Conservation (phyloP, 2,888 invertebrate species). For the Lapara coniferarum region DNA sequence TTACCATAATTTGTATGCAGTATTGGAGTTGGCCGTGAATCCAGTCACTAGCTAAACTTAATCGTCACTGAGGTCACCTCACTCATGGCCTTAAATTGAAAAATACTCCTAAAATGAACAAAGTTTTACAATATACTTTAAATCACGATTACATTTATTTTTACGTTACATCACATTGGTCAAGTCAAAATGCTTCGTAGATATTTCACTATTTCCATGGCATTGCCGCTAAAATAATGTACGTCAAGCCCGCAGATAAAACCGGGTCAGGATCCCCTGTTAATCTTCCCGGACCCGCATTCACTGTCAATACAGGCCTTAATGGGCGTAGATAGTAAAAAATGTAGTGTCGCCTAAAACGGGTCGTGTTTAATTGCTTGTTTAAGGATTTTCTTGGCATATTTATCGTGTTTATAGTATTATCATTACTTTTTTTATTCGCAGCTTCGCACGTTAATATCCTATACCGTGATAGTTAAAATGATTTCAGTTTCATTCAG, state of each 20-base stretch:
- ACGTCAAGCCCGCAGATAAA: conserved; percentile 33
- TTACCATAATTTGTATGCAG: too few relatives aligned
- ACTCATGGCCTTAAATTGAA: too few relatives aligned
- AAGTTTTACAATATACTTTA: too few relatives aligned
- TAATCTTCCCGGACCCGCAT: conserved; percentile 36
- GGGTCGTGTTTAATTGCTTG: conserved; percentile 25
- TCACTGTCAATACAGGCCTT: conserved; percentile 29
- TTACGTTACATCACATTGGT: neutral
- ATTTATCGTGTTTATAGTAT: neutral
- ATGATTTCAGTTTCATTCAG: too few relatives aligned
- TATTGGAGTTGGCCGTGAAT: too few relatives aligned
- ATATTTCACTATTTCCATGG: conserved; percentile 14
- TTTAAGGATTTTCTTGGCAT: conserved; percentile 16
- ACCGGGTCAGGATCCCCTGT: conserved; percentile 34
- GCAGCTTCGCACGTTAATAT: too few relatives aligned
- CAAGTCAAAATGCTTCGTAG: neutral
- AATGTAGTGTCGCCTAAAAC: conserved; percentile 26
- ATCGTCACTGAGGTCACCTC: too few relatives aligned
- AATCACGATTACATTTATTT: neutral
- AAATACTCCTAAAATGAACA: too few relatives aligned
- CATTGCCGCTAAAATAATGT: conserved; percentile 8
- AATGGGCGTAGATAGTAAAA: conserved; percentile 30
- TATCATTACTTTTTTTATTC: neutral
- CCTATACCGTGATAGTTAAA: too few relatives aligned
- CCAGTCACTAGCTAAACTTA: too few relatives aligned